A percentile compares a stretch with the other conserved stretches of the same genome.
Evolutionary conservation across 2,888 invertebrate genomes (phyloP).

Genomic region (Drosophila vallismaia): DNA sequence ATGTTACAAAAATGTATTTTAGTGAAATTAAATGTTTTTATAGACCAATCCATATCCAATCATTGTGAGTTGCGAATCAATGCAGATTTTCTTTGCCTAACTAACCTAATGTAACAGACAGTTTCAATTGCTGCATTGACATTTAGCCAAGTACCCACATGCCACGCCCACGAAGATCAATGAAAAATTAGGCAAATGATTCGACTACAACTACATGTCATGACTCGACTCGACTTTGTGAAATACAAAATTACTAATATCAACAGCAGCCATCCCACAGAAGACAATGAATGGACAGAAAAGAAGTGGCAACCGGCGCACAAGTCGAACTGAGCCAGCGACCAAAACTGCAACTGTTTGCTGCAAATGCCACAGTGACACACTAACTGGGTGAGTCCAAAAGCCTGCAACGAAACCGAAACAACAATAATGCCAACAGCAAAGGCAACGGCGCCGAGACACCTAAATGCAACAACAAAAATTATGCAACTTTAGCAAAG

Average conservation of each 20-base stretch:
- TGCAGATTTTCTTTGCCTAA: constrained; percentile 1
- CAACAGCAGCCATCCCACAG: constrained; percentile 37
- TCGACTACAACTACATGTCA: constrained; percentile 40
- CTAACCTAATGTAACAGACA: constrained; percentile 11
- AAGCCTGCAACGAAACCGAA: constrained; percentile 40
- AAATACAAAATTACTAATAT: constrained; percentile 66
- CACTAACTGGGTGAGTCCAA: constrained; percentile 79
- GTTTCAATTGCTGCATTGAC: constrained; percentile 27
- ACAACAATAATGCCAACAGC: constrained; percentile 30
- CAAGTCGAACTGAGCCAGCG: constrained; percentile 36
- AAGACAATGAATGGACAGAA: constrained; percentile 44
- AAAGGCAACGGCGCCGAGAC: constrained; percentile 18
- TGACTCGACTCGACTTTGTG: constrained; percentile 51
- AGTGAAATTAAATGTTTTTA: not conserved
- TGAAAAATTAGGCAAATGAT: constrained; percentile 50
- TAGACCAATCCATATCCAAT: not conserved
- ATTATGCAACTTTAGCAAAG: constrained; percentile 64
- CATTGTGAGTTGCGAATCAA: not conserved
- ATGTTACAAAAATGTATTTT: not conserved
- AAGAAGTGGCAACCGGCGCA: constrained; percentile 9
- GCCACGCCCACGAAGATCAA: constrained; percentile 45
- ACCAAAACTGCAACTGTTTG: constrained; percentile 32
- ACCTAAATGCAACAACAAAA: constrained; percentile 47
- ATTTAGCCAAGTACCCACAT: constrained; percentile 20
- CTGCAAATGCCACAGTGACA: constrained; percentile 77